Base-by-base conservation (phyloP, 2,797 vertebrate species). In the Selene dorsalis region DNA sequence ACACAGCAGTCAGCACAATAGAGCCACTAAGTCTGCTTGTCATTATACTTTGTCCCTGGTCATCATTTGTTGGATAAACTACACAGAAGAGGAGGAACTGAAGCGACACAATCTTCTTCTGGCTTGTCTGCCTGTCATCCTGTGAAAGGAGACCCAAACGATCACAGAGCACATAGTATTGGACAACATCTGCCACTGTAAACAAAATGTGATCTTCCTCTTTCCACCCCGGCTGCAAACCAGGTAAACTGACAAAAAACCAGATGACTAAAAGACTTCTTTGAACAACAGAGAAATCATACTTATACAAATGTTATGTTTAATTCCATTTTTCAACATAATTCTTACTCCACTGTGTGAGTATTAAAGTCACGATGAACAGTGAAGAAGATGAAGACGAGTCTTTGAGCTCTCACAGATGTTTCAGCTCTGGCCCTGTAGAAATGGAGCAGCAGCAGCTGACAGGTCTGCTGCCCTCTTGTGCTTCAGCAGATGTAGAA, bases 401-500 rank as follows among this genome's bases (percentile, higher is more conserved):
- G 6, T 62, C 17, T 50, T 4, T 30, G 30, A 30, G 2, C 52
- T 18, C 53, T 77, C 38, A 70, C 66, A 67, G 50, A 38, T 56
- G 26, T 16, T 45, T 55, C 11, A 22, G 66, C 61, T 30, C 3
- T 53, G 53, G 43, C 72, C 57, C 65, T 61, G 24, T 4, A 45
- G 32, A 59, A 62, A 56, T 35, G 50, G 47, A 79, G 43, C 56
- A 64, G 63, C 41, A 66, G 55, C 56, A 22, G 55, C 58, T 82
- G 76, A 77, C 81, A 80, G 76, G 41, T 64, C 26, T 20, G 47
- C 60, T 56, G 56, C 62, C 70, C 59, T 72, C 28, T 47, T 12
- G 35, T 2, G 41, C 68, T 58, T 69, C 39, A 47, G 84, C 56
- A 59, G 57, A 79, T 48, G 73, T 30, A 75, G 55, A 83, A 39